phyloP scores from a whole-genome alignment of 2,113 vertebrate species.

The Zapornia atra region DNA sequence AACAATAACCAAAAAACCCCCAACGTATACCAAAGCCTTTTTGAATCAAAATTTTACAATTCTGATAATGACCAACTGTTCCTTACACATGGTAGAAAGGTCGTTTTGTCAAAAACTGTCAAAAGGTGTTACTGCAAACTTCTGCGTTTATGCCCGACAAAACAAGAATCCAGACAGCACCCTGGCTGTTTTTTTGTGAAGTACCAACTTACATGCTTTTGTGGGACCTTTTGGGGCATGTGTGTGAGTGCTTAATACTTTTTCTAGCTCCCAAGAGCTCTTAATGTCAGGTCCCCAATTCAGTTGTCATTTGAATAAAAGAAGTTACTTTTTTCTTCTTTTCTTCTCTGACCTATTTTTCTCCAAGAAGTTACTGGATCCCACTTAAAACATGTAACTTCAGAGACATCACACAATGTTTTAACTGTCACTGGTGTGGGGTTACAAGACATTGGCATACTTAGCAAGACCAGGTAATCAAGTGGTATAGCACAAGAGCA shows the following conservation, averaged over 20 bases:
- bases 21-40: not conserved
- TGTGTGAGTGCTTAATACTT: not conserved
- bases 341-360: not conserved
- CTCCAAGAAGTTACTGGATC: not conserved
- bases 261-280: not conserved
- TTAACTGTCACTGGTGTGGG: not conserved
- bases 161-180: not conserved
- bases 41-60: not conserved
- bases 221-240: not conserved
- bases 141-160: not conserved
- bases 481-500: not conserved
- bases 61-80: not conserved
- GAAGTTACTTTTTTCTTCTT: not conserved
- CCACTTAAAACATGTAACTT: not conserved
- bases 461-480: not conserved
- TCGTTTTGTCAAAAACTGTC: not conserved
- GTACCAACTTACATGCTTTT: not conserved
- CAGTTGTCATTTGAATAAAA: not conserved
- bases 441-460: not conserved
- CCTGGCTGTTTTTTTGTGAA: not conserved
- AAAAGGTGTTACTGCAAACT: not conserved
- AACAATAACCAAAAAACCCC: not conserved
- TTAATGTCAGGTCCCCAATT: not conserved
- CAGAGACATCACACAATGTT: not conserved
- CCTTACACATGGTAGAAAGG: accelerated